Percentiles rank a stretch among this genome's conserved stretches.
These are phyloP conservation scores for Agonum fuliginosum DNA, from an alignment of 2,888 invertebrate species.

Conservation along the genomic window DNA sequence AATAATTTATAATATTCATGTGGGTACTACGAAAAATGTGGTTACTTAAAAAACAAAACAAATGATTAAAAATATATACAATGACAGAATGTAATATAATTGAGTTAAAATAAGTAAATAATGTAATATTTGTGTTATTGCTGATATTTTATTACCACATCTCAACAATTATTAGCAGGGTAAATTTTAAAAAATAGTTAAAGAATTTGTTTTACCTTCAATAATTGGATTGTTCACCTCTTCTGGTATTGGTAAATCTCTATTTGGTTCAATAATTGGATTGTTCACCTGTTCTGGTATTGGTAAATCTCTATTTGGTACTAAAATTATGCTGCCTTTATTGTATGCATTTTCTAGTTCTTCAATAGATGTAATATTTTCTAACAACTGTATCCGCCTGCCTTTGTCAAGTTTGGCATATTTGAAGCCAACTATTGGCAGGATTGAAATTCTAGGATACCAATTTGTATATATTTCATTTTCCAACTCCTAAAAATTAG, in stretches of 20 bases:
- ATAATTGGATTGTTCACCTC: neutral
- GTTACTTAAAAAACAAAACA: no score
- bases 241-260: no score
- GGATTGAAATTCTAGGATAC: constrained; percentile 7
- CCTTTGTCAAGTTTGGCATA: constrained; percentile 23
- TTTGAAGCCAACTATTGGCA: constrained; percentile 10
- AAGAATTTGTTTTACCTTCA: constrained; percentile 4
- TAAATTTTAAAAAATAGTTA: constrained; percentile 11
- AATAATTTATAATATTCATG: no score
- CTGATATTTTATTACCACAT: neutral
- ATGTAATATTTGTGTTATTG: neutral
- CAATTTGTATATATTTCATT: constrained; percentile 3
- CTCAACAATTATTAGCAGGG: neutral
- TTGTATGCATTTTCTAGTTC: constrained; percentile 1
- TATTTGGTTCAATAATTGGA: no score
- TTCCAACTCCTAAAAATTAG: neutral
- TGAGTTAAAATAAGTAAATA: no score
- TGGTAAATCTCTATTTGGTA: constrained; percentile 10
- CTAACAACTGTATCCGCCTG: constrained; percentile 2
- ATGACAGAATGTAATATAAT: no score
- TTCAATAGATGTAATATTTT: neutral
- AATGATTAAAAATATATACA: no score
- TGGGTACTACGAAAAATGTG: no score
- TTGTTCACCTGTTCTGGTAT: no score
- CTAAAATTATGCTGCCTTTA: neutral